Conservation (phyloP, 2,113 vertebrate genomes). For the Eleginops maclovinus region DNA sequence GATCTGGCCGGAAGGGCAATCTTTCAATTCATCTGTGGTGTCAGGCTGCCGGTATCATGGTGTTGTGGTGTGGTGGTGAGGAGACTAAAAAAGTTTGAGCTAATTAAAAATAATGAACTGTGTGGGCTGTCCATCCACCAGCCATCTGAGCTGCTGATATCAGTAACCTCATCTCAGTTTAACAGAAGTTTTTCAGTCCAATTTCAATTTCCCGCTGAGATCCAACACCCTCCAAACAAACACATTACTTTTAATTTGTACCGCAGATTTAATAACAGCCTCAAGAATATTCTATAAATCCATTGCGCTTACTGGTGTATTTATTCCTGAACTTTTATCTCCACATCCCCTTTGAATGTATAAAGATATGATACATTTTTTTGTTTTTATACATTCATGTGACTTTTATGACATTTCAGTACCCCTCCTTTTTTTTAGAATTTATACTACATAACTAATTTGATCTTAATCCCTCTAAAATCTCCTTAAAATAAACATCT, state of each 20-base stretch:
- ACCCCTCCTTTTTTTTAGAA: neutral
- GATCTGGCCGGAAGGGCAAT: neutral
- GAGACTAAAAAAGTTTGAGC: neutral
- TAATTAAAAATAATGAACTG: slow-evolving; percentile 4
- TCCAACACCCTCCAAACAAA: neutral
- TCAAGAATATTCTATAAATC: neutral
- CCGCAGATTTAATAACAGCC: neutral
- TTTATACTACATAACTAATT: neutral
- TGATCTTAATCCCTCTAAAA: neutral
- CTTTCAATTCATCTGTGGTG: neutral
- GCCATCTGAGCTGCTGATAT: neutral
- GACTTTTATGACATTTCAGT: neutral
- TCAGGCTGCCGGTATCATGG: neutral
- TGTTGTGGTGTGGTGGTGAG: neutral
- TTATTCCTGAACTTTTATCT: neutral
- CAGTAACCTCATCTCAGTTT: neutral
- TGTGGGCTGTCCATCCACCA: neutral
- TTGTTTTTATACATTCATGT: neutral
- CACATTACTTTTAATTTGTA: neutral
- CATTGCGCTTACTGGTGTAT: too few relatives aligned
- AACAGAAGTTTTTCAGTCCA: neutral
- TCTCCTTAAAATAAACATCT: neutral
- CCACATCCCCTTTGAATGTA: too few relatives aligned
- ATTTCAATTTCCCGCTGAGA: neutral
- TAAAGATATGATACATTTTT: neutral